These are phyloP conservation scores for Microctenopoma steveboyesi DNA, from an alignment of 2,797 vertebrate genomes.

Conservation along the genomic window DNA sequence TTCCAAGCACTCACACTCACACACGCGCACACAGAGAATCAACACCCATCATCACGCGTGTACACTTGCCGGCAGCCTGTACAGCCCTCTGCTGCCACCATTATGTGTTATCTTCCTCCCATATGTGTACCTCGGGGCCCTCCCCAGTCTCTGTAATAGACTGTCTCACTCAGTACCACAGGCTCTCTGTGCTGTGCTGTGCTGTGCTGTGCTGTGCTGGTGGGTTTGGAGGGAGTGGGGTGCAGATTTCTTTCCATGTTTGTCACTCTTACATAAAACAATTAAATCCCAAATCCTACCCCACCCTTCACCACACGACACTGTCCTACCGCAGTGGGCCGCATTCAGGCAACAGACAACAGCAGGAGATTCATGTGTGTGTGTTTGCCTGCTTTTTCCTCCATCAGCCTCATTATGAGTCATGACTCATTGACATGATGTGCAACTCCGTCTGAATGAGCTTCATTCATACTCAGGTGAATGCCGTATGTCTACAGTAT, in stretches of 20 bases:
- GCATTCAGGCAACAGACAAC: constrained; percentile 56
- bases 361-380: constrained; percentile 17
- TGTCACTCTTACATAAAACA: constrained; percentile 76
- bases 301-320: constrained; percentile 9
- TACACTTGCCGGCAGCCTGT: constrained; percentile 63
- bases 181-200: constrained; percentile 48
- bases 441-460: constrained; percentile 46
- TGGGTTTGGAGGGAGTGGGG: constrained; percentile 63
- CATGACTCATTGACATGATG: constrained; percentile 61
- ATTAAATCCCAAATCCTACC: constrained; percentile 79
- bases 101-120: constrained; percentile 70
- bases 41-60: constrained; percentile 60
- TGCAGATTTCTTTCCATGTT: constrained; percentile 34
- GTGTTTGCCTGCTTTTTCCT: constrained; percentile 26
- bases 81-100: constrained; percentile 59
- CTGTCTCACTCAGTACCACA: constrained; percentile 77
- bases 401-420: constrained; percentile 66
- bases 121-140: constrained; percentile 74
- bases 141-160: constrained; percentile 83
- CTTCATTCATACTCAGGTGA: constrained; percentile 67
- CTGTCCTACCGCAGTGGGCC: constrained; percentile 44
- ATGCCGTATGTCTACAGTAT: constrained; percentile 15
- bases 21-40: constrained; percentile 33
- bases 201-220: constrained; percentile 65
- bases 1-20: constrained; percentile 24